Base-by-base conservation (phyloP, 1,140 invertebrate genomes). In the Amyelois transitella region DNA sequence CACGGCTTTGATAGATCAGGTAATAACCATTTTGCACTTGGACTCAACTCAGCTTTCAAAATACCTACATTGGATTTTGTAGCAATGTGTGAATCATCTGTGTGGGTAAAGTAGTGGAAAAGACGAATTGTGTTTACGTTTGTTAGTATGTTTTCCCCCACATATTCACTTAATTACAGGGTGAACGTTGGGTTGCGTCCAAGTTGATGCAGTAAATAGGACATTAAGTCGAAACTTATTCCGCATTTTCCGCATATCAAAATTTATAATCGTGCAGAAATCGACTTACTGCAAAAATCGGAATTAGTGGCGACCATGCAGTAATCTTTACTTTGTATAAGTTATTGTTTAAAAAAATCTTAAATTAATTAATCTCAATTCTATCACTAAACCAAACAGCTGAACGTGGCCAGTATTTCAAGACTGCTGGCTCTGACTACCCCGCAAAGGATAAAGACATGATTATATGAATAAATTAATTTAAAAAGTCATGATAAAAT, bases 1-100 rank as follows among this genome's bases (percentile, higher is more conserved):
- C 88, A 79, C 81, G 88, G 83, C 88, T 89, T 87, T 89, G 86
- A 89, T 89, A 88, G 84, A 84, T 66, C 81, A 89, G 88, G 88
- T 89, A 89, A 89, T 86, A 77, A 75, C 62, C 57, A 72, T 56
- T 62, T 75, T 58, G 25, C 64, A 78, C 77, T 83, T 81, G 81
- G 81, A 73, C 77, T 54, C 80, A 75, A 80, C 73, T 64, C 74
- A 72, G 78, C 61, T 55, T 68, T 55, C 56, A 53, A 17, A 45
- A 45, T 45, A 19, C 6, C 18, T n/a, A n/a, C 28, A 28, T 32
- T 32, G n/a, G 2, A 6, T 50, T 50, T 32, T 24, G 24, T 22
- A 43, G 2, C 3, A 44, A n/a, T n/a, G n/a, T n/a, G n/a, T n/a
- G n/a, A n/a, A n/a, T n/a, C n/a, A n/a, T n/a, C n/a, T n/a, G n/a